These are phyloP conservation scores for Drosophila nigritarsus DNA, from an alignment of 2,888 invertebrate species.

Conservation along the genomic window DNA sequence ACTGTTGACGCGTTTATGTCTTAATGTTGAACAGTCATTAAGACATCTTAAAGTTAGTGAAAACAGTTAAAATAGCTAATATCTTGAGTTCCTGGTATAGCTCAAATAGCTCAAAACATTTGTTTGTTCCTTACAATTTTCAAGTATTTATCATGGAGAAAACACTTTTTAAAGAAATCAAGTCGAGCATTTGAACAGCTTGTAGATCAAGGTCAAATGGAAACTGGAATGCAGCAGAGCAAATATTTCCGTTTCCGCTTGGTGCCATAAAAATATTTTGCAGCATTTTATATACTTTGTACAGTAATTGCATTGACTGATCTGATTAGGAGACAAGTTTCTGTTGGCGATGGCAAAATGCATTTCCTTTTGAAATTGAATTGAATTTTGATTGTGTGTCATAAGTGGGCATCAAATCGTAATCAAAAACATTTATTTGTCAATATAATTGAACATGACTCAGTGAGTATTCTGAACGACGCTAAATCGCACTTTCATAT, in stretches of 20 bases:
- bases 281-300: conserved; percentile 28
- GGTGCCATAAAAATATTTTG: conserved; percentile 4
- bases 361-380: conserved; percentile 6
- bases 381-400: conserved; percentile 18
- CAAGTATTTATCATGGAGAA: conserved; percentile 11
- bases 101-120: too few species aligned
- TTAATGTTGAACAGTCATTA: too few species aligned
- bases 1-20: background rate
- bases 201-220: conserved; percentile 13
- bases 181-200: conserved; percentile 6
- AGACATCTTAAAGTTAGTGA: background rate
- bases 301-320: conserved; percentile 19
- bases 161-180: conserved; percentile 22
- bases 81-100: too few species aligned
- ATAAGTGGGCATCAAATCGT: conserved; percentile 26
- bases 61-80: background rate
- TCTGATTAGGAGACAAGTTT: conserved; percentile 13
- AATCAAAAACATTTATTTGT: conserved; percentile 59
- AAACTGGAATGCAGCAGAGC: conserved; percentile 33
- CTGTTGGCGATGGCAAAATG: conserved; percentile 18
- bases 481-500: conserved; percentile 62
- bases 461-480: conserved; percentile 36
- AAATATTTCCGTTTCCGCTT: conserved; percentile 58
- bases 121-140: background rate
- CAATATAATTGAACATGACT: conserved; percentile 48